These are phyloP conservation scores for Neolamprologus cancellatus DNA, from an alignment of 2,113 vertebrate species.

Conservation along the genomic window DNA sequence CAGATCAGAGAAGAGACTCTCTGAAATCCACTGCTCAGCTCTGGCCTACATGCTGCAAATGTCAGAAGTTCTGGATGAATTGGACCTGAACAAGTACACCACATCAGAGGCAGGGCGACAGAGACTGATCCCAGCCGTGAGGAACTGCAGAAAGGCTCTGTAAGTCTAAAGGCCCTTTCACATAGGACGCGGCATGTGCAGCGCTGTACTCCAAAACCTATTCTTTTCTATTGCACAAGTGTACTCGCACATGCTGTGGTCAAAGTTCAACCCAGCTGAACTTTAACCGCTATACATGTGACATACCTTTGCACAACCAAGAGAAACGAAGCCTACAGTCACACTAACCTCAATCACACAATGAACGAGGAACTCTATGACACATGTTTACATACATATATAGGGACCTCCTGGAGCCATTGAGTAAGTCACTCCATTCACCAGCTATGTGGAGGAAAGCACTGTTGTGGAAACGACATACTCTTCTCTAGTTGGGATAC, in stretches of 20 bases:
- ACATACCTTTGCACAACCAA: background rate
- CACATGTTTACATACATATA: background rate
- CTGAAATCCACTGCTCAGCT: background rate
- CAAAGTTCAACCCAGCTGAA: background rate
- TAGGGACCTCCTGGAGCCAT: background rate
- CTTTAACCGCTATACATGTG: background rate
- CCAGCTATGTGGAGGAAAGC: background rate
- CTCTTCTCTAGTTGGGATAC: background rate
- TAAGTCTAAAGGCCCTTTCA: background rate
- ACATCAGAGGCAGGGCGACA: background rate
- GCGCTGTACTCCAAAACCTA: background rate
- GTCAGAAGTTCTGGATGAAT: background rate
- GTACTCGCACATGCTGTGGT: background rate
- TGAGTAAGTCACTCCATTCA: background rate
- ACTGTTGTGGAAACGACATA: background rate
- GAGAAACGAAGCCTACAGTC: background rate
- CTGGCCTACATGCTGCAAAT: background rate
- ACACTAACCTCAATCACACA: background rate
- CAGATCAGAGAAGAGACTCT: background rate
- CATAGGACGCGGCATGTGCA: background rate
- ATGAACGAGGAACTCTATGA: background rate
- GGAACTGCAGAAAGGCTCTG: background rate
- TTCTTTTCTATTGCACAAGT: background rate
- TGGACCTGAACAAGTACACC: background rate
- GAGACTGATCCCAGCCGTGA: background rate